phyloP scores from a whole-genome alignment of 2,888 invertebrate species.

The Campoletis raptor region DNA sequence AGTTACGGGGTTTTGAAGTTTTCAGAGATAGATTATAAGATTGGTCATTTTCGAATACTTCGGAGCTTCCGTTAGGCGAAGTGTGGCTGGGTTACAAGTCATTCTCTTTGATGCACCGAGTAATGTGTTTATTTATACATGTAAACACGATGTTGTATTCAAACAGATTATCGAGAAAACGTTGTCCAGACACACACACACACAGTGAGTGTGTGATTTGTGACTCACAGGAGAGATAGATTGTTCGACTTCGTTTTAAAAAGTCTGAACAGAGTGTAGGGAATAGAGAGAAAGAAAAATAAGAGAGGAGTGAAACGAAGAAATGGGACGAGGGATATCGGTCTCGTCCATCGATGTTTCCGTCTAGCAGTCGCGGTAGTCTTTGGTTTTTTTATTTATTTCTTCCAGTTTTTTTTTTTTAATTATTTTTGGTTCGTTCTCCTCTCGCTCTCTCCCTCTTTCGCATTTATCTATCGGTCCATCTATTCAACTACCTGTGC shows the following conservation, averaged over 20 bases:
- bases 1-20: too few species aligned
- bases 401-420: conserved; percentile 32
- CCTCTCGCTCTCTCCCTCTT: neutral
- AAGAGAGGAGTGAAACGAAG: conserved; percentile 1
- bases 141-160: conserved; percentile 1
- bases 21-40: too few species aligned
- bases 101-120: neutral
- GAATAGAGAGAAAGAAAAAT: neutral
- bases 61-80: too few species aligned
- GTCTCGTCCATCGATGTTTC: conserved; percentile 67
- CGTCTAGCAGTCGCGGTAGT: conserved; percentile 62
- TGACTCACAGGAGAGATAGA: neutral
- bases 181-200: neutral
- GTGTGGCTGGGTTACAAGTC: neutral
- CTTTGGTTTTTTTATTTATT: conserved; percentile 48
- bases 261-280: neutral
- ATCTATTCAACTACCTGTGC: conserved; percentile 57
- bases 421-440: conserved; percentile 4
- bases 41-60: too few species aligned
- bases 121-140: conserved; percentile 14
- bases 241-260: neutral
- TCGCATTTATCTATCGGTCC: conserved; percentile 18
- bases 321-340: conserved; percentile 66
- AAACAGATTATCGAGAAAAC: neutral
- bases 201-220: neutral